Conservation (phyloP, 2,113 vertebrate genomes). For the Falcunculus frontatus region DNA sequence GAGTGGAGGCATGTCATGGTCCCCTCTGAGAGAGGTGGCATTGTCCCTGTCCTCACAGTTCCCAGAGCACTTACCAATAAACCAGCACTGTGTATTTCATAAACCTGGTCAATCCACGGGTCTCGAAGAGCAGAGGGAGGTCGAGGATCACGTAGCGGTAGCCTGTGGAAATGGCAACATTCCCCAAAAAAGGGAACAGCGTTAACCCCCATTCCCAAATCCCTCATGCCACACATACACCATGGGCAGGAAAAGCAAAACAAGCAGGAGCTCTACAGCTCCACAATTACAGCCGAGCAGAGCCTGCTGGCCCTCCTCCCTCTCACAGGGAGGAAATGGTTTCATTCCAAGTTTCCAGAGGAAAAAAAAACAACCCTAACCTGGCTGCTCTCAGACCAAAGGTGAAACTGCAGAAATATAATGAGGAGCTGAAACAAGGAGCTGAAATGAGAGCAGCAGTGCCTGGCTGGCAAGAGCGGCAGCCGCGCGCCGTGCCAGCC, state of each 20-base stretch:
- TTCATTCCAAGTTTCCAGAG: neutral
- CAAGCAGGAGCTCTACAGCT: neutral
- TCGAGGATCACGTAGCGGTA: slow-evolving; percentile 93
- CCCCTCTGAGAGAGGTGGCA: neutral
- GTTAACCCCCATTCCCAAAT: neutral
- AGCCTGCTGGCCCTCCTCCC: neutral
- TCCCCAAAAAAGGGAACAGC: neutral
- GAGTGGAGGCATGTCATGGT: accelerated
- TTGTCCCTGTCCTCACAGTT: neutral
- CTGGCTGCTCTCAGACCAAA: slow-evolving; percentile 33
- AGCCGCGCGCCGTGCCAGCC: accelerated
- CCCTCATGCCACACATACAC: neutral
- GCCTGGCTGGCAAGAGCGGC: neutral
- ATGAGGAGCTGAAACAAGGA: slow-evolving; percentile 16
- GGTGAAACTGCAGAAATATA: slow-evolving; percentile 52
- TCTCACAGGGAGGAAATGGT: neutral
- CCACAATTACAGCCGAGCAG: neutral
- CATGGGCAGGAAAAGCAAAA: neutral
- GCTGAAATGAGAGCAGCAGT: neutral
- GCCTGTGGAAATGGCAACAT: slow-evolving; percentile 67
- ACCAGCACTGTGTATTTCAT: slow-evolving; percentile 91
- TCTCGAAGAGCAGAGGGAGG: slow-evolving; percentile 94
- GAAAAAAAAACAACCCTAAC: neutral
- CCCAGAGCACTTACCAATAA: slow-evolving; percentile 84
- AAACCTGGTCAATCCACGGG: slow-evolving; percentile 79